Conservation (phyloP, 2,113 vertebrate species). For the Xenopus borealis region DNA sequence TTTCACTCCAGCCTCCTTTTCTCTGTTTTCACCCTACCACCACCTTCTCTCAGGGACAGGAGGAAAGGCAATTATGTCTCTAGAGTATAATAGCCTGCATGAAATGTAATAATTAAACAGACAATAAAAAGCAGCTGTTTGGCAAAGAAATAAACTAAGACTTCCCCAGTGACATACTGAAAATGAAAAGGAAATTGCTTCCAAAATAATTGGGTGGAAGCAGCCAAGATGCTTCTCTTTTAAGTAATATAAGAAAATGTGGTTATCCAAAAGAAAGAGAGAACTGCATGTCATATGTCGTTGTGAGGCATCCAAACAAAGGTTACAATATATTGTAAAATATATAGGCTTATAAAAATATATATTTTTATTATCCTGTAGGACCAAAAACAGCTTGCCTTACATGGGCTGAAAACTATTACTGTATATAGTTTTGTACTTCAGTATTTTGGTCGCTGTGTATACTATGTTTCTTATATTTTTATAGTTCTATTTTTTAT, state of each 20-base stretch:
- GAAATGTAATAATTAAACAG: conserved; percentile 46
- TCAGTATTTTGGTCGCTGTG: no score
- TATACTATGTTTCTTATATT: no score
- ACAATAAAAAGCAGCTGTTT: conserved; percentile 61
- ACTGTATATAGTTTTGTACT: no score
- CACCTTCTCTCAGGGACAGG: no score
- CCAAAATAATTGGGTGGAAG: conserved; percentile 52
- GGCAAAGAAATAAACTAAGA: conserved; percentile 56
- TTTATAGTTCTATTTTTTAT: no score
- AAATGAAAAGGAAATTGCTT: conserved; percentile 60
- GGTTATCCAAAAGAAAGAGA: conserved; percentile 52
- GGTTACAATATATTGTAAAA: conserved; percentile 21
- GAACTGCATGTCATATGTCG: conserved; percentile 47
- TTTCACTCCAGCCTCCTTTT: no score
- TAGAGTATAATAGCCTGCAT: conserved; percentile 47
- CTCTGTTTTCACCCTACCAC: no score
- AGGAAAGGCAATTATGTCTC: neutral
- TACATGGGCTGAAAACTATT: no score
- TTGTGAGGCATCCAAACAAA: conserved; percentile 32
- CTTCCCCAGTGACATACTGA: conserved; percentile 64
- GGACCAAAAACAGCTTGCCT: no score
- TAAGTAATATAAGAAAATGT: conserved; percentile 53
- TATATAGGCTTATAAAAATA: neutral
- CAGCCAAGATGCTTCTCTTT: conserved; percentile 55
- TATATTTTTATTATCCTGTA: no score